Conservation (phyloP, 2,113 vertebrate genomes). For the Psilopogon haemacephalus region DNA sequence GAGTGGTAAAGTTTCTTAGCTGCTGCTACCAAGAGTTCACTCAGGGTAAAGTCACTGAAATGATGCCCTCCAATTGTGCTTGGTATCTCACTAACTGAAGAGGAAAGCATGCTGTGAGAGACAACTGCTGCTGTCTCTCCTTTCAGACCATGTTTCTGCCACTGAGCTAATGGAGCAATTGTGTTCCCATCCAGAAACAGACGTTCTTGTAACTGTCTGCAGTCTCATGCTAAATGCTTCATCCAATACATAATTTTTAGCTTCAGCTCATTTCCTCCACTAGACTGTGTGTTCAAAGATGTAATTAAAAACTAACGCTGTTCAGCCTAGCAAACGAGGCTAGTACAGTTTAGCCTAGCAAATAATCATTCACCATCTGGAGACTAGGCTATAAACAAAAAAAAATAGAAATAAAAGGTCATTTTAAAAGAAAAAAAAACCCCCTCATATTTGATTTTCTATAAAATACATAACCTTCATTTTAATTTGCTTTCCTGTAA, state of each 20-base stretch:
- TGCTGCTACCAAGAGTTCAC: neutral
- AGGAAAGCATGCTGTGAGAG: neutral
- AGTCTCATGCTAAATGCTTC: conserved; percentile 15
- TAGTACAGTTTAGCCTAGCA: neutral
- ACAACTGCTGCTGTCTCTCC: neutral
- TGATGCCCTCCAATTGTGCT: neutral
- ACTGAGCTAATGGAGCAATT: conserved; percentile 5
- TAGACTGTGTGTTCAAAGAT: neutral
- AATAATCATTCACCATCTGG: conserved; percentile 7
- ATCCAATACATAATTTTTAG: conserved; percentile 32
- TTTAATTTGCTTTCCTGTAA: neutral
- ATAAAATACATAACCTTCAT: neutral
- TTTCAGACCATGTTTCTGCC: neutral
- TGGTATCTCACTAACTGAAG: neutral
- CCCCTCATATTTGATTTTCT: neutral
- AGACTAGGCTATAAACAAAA: neutral
- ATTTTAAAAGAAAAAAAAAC: neutral
- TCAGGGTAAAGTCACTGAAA: neutral
- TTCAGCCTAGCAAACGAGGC: neutral
- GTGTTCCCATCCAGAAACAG: neutral
- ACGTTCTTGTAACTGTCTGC: conserved; percentile 35
- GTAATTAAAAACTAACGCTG: conserved; percentile 39
- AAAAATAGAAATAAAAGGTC: neutral
- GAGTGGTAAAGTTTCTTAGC: neutral
- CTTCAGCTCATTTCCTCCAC: conserved; percentile 46